Percentiles rank a stretch among this genome's conserved stretches.
phyloP scores from a whole-genome alignment of 2,797 vertebrate genomes.

The Cuniculus paca region DNA sequence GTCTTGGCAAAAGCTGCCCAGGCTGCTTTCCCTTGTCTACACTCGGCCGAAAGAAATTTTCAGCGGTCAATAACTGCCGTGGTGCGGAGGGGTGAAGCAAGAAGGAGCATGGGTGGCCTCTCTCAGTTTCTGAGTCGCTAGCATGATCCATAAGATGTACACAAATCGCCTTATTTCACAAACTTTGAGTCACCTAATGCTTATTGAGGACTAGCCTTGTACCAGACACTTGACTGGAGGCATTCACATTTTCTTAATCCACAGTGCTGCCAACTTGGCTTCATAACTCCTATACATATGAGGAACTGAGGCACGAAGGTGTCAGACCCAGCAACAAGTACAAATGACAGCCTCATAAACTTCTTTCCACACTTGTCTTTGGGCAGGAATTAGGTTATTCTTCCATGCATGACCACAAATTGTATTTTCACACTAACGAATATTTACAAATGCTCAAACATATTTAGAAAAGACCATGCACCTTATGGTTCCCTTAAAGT shows the following conservation, averaged over 20 bases:
- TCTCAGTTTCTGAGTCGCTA: not conserved
- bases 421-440: not conserved
- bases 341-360: not conserved
- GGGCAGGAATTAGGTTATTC: slow-evolving; percentile 7
- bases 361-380: not conserved
- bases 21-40: not conserved
- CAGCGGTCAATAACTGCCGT: not conserved
- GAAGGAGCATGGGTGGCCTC: not conserved
- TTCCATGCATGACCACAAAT: not conserved
- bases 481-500: not conserved
- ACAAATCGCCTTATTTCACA: not conserved
- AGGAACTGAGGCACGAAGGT: not conserved
- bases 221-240: not conserved
- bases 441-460: not conserved
- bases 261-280: not conserved
- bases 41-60: too few species aligned
- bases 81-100: not conserved
- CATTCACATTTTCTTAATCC: not conserved
- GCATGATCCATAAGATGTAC: not conserved
- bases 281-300: not conserved
- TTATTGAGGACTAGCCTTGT: not conserved
- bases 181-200: not conserved
- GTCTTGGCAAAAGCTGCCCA: not conserved
- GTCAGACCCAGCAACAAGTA: not conserved
- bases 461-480: not conserved